Base-by-base conservation (phyloP, 2,797 vertebrate species). In the Tangara arthus region DNA sequence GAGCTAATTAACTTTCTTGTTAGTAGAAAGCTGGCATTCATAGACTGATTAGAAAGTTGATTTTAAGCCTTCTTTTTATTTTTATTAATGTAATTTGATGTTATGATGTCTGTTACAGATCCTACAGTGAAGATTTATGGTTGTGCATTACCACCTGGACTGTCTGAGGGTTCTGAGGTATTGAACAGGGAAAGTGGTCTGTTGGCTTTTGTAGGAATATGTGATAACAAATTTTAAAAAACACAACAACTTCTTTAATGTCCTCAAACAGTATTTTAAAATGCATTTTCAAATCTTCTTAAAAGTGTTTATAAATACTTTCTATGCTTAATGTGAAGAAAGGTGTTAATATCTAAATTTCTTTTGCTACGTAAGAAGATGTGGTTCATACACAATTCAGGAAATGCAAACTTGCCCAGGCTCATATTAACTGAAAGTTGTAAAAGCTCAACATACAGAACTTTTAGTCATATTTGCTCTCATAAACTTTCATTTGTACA, bases 101-200 rank as follows among this genome's bases (percentile, higher is more conserved):
- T 11, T 82, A 0, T 75, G 86, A 4, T 49, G 41, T 95, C 16
- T 91, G 37, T 97, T 93, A 10, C 66, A 98, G 98, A 97, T 26
- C 93, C 95, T 55, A 89, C 82, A 42, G 87, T 89, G 46, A 98
- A 97, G 96, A 72, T 98, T 23, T 98, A 98, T 21, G 98, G 98
- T 64, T 98, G 98, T 89, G 96, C 91, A 0, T 96, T 97, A 82
- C 98, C 98, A 8, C 98, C 97, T 15, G 97, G 96, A 55, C 97
- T 98, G 27, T 99, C 98, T 3, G 99, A 98, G 91, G 98, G 97
- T 15, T 99, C 98, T 5, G 98, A 99, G 98, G 99, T 99, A 97
- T 8, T 46, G 34, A 81, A n/a, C 35, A 52, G 30, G 28, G 26
- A 28, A 66, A 75, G 23, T 61, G 65, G 15, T 88, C 66, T 46